Evolutionary conservation across 2,888 invertebrate genomes (phyloP), one percentile per base, ranked within the genome.

Genomic region (Neuroscelio doddi): DNA sequence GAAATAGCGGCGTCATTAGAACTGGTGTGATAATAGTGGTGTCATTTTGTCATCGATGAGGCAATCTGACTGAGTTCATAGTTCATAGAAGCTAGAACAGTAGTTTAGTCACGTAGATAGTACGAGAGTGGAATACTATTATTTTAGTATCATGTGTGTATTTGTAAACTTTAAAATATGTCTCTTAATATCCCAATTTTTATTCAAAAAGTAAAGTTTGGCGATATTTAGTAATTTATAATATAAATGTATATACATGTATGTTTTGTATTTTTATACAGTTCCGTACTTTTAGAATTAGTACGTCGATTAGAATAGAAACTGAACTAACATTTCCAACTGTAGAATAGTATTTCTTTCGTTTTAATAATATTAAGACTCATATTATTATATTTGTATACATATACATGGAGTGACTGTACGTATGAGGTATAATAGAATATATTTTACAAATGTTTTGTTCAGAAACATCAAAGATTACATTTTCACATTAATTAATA

Each of bases 51-150:
- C 64, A 64, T 67, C 67, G 68, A 69, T 39, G 32, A 66, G 71
- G 63, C 61, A 65, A 51, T 47, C 69, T 57, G 47, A 67, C 29
- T 41, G 41, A 45, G 64, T 68, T 55, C 21, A 73, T 76, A 79
- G 76, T 62, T 57, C 57, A 56, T 53, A 69, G 67, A 57, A 69
- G 41, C 71, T 74, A 74, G 74, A 67, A 64, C 44, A 72, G 78
- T 79, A 79, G 78, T 69, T 75, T 76, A 77, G 78, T 70, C 58
- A 68, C 55, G 80, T 80, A 80, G 79, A 76, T 78, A 79, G 79
- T 77, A 76, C 62, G 72, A 77, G 72, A 77, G 77, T 79, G 74
- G 70, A 55, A 68, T 71, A 61, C 68, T 70, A 56, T 66, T 68
- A 64, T 50, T 65, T 74, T 63, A 71, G 68, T 71, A 64, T 70